Evolutionary conservation across 2,888 invertebrate species (phyloP).

Genomic region (Rhamnusium bicolor): DNA sequence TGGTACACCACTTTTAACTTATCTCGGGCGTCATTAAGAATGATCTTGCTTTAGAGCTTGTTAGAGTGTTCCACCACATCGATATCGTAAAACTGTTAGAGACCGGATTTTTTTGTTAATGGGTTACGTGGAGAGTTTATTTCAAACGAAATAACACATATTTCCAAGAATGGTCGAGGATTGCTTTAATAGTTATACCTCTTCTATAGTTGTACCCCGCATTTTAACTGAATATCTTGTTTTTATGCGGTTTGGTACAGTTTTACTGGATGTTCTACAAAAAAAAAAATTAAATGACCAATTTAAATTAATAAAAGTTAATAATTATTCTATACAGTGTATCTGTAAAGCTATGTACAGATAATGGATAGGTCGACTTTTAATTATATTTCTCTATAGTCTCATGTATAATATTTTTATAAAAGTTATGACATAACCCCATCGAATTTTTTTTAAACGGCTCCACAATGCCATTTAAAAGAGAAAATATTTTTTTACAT

Average conservation of each 20-base stretch:
- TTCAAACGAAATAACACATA: conserved; percentile 61
- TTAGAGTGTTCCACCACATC: conserved; percentile 62
- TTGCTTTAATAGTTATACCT: conserved; percentile 41
- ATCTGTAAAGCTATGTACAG: no score
- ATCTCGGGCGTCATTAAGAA: conserved; percentile 66
- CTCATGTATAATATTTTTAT: no score
- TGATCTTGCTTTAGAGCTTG: conserved; percentile 66
- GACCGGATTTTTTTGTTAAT: conserved; percentile 66
- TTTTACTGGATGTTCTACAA: not conserved
- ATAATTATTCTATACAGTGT: no score
- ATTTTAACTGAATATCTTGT: not conserved
- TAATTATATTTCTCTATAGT: no score
- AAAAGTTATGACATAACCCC: no score
- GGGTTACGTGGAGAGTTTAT: conserved; percentile 61
- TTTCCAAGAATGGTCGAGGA: conserved; percentile 60
- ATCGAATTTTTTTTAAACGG: no score
- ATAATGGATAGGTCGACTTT: no score
- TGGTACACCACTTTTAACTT: conserved; percentile 67
- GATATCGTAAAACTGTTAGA: conserved; percentile 64
- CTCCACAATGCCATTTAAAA: no score
- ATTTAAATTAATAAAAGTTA: no score
- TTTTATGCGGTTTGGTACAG: not conserved
- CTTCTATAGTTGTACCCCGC: not conserved
- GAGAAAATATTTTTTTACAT: no score
- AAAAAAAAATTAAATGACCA: no score